Conservation (phyloP, 1,140 invertebrate species). For the Apis mellifera region DNA sequence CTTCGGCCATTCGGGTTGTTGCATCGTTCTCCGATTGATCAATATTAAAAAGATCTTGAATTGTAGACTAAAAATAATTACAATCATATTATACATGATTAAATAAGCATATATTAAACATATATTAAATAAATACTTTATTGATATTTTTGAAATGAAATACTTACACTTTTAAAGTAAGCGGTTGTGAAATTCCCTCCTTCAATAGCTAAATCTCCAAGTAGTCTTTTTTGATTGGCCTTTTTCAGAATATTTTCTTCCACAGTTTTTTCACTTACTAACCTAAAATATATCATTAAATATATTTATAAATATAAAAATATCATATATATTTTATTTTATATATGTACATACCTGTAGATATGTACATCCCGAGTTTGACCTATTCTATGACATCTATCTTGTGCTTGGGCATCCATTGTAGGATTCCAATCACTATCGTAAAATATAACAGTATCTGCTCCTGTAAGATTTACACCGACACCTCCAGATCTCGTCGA, state of each 20-base stretch:
- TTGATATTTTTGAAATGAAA: not conserved
- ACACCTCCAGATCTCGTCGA: constrained; percentile 99
- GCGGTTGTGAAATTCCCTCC: constrained; percentile 99
- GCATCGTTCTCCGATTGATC: constrained; percentile 85
- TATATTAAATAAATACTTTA: not conserved
- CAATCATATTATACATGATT: constrained; percentile 30
- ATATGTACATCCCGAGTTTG: constrained; percentile 99
- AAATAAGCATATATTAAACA: not conserved
- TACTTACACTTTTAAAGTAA: constrained; percentile 95
- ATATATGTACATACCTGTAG: constrained; percentile 87
- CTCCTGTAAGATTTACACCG: constrained; percentile 99
- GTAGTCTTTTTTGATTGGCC: constrained; percentile 97
- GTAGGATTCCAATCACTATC: constrained; percentile 99
- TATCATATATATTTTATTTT: not conserved
- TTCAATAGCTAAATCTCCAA: constrained; percentile 99
- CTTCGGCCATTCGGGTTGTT: constrained; percentile 84
- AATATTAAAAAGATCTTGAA: constrained; percentile 95
- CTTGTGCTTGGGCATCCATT: constrained; percentile 99
- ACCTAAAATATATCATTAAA: constrained; percentile 79
- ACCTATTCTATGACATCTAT: constrained; percentile 98
- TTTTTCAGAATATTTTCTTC: constrained; percentile 99
- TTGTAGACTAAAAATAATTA: constrained; percentile 87
- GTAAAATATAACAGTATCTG: constrained; percentile 99
- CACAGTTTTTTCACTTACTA: constrained; percentile 98
- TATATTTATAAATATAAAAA: constrained; percentile 34